Evolutionary conservation across 1,140 invertebrate genomes (phyloP), one percentile per base, ranked within the genome.

Genomic region (Drosophila kohkoa): DNA sequence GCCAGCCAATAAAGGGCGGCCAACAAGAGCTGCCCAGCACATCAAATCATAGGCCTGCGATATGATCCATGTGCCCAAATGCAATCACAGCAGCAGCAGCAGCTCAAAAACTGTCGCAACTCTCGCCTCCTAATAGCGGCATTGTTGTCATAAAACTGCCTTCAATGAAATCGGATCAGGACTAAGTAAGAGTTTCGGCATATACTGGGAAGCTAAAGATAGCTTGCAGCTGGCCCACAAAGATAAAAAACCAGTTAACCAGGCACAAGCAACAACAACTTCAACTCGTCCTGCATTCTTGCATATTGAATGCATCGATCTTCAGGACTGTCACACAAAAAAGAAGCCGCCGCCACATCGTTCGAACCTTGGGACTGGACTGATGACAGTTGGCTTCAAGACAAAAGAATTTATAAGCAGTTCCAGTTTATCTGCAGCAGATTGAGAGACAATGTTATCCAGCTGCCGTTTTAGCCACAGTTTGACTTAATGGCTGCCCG

Each of bases 361-460:
- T 38, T 38, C 7, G n/a, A 5, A n/a, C 3, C n/a, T 43, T 10
- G 35, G 20, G 20, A 25, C 20, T 25, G 20, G 20, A 25, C 20
- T 25, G 55, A 32, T 71, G 75, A 68, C 6, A 54, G n/a, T 52
- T 64, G 62, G 28, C 51, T 49, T 25, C 8, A 8, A 32, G 51
- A 88, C 83, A 88, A 88, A 89, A 78, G 83, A 88, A 88, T 88
- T 83, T 88, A 72, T 83, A 88, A 88, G 70, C 77, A 88, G 81
- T 89, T 89, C 69, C 77, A 81, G 67, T 80, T 89, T 80, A 89
- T 78, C 74, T 57, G 5, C 7, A 6, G 20, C 35, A 10, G 85
- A 87, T 87, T 87, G 83, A 87, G 85, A 88, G 83, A 87, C 80
- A 80, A 87, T 58, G 80, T 77, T 67, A 35, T 15, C 32, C 73